Percentiles rank a stretch among this genome's conserved stretches.
phyloP scores from a whole-genome alignment of 2,888 invertebrate genomes.

The Trachelus stipa region DNA sequence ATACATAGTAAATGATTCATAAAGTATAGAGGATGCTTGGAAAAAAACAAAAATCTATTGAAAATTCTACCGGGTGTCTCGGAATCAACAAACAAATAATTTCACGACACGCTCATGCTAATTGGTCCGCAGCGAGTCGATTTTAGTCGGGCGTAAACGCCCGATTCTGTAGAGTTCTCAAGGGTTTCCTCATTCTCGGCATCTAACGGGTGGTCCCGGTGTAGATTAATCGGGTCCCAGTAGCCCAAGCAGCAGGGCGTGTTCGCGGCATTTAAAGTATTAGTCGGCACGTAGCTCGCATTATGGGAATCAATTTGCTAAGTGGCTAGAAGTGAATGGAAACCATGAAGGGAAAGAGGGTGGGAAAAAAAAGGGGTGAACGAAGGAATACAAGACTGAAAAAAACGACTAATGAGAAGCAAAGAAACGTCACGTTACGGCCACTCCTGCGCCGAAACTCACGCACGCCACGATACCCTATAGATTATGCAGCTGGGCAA shows the following conservation, averaged over 20 bases:
- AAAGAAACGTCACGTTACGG: background rate
- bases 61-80: background rate
- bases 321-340: slow-evolving; percentile 38
- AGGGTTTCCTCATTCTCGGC: background rate
- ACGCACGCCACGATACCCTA: background rate
- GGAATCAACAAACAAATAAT: background rate
- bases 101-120: background rate
- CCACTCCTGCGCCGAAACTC: background rate
- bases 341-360: slow-evolving; percentile 12
- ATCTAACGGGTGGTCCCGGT: background rate
- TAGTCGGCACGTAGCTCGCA: slow-evolving; percentile 16
- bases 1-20: background rate
- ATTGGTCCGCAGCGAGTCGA: background rate
- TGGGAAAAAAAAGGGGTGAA: slow-evolving; percentile 8
- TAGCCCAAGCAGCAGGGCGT: background rate
- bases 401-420: slow-evolving; percentile 7
- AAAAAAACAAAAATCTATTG: background rate
- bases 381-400: slow-evolving; percentile 22
- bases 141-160: background rate
- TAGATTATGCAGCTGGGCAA: background rate
- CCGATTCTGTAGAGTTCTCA: background rate
- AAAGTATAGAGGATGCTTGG: background rate
- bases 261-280: slow-evolving; percentile 3
- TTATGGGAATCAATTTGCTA: slow-evolving; percentile 53
- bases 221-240: background rate